Base-by-base conservation (phyloP, 2,113 vertebrate genomes). In the Propithecus coquereli region DNA sequence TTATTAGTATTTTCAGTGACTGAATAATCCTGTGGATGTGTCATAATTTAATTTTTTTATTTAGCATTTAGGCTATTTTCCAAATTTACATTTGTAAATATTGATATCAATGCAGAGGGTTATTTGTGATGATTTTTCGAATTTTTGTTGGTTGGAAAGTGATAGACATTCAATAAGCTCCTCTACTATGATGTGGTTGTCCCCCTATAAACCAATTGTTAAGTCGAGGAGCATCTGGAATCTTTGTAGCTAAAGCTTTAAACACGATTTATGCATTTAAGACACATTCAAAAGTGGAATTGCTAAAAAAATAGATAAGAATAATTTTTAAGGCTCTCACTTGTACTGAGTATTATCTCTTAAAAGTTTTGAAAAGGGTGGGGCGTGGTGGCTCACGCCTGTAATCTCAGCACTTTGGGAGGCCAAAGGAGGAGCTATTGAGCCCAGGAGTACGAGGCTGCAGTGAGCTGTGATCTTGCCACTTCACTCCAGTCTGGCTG, bases 251-350 rank as follows among this genome's bases (percentile, higher is more conserved):
- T 74, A 50, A 81, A 70, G n/a, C 43, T 90, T 92, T 27, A 25
- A 76, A 66, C 10, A 91, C n/a, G n/a, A 32, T 79, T 84, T 47
- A 22, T 71, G n/a, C 30, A 22, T 91, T 91, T 94, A 90, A 37
- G 50, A 77, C 37, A 83, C 8, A 91, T 27, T 37, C 34, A 8
- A 34, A 85, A 97, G 83, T 63, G 25, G 66, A 93, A 70, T 83
- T 96, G 17, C 20, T 85, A 34, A 11, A 50, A 85, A 45, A 80
- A n/a, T 54, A 27, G 34, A 57, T 87, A n/a, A 71, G 54, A 30
- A 87, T 65, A 63, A 81, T 76, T 73, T 84, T 94, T 80, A 84
- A 95, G 83, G 43, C 30, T 91, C 30, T 94, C 18, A 54, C 17
- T 59, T 90, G 59, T 71, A 77, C 16, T 63, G 37, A 10, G 5